phyloP scores from a whole-genome alignment of 2,113 vertebrate species.

The Indicator indicator region DNA sequence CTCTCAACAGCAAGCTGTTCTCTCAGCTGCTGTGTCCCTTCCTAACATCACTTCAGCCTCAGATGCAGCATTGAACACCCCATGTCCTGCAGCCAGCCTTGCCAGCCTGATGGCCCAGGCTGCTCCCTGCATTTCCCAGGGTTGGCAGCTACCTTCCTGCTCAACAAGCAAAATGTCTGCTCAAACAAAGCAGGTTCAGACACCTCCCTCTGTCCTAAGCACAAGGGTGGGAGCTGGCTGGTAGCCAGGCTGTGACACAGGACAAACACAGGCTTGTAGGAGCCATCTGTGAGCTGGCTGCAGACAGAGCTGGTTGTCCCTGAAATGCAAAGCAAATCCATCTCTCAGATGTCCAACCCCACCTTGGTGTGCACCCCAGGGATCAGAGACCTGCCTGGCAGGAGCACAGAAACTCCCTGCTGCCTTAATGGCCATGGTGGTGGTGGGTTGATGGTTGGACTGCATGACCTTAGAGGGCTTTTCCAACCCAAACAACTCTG shows the following conservation, averaged over 20 bases:
- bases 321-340: not conserved
- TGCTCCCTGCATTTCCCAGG: fast-evolving
- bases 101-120: not conserved
- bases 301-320: not conserved
- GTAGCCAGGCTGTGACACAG: not conserved
- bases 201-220: not conserved
- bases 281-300: not conserved
- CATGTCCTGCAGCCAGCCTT: not conserved
- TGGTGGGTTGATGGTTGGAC: too few species aligned
- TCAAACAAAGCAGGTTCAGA: not conserved
- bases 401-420: not conserved
- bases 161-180: not conserved
- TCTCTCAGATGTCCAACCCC: not conserved
- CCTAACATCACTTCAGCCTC: conserved; percentile 43
- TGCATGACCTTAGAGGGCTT: too few species aligned
- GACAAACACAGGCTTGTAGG: not conserved
- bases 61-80: not conserved
- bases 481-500: too few species aligned
- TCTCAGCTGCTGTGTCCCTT: conserved; percentile 28
- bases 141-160: not conserved
- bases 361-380: not conserved
- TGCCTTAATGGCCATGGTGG: not conserved
- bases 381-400: not conserved
- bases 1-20: conserved; percentile 12
- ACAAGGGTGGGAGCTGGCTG: not conserved